Evolutionary conservation across 2,797 vertebrate species (phyloP).

Genomic region (Streptopelia turtur): DNA sequence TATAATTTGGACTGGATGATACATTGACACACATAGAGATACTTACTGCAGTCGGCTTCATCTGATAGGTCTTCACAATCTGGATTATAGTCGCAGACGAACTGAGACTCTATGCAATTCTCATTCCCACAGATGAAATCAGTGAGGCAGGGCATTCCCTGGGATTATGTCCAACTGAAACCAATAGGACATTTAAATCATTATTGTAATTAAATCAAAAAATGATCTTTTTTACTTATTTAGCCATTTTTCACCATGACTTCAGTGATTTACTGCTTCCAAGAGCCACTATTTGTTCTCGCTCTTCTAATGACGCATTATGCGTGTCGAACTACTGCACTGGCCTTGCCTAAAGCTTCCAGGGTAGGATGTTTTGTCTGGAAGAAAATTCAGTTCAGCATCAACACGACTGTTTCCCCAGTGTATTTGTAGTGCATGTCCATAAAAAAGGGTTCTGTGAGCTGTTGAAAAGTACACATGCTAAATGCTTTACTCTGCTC

Average conservation of each 20-base stretch:
- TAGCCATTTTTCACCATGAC: not conserved
- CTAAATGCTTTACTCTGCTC: not conserved
- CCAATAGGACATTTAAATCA: conserved; percentile 60
- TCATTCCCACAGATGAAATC: conserved; percentile 88
- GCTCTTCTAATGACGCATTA: not conserved
- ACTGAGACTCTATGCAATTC: conserved; percentile 86
- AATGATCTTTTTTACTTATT: conserved; percentile 25
- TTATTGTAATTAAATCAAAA: conserved; percentile 44
- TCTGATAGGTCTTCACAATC: conserved; percentile 88
- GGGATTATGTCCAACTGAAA: conserved; percentile 81
- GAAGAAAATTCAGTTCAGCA: not conserved
- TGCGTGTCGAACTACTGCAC: not conserved
- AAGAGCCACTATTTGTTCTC: not conserved
- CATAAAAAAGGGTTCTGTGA: not conserved
- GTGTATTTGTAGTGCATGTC: not conserved
- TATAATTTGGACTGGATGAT: not conserved
- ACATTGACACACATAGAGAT: not conserved
- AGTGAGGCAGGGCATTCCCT: conserved; percentile 81
- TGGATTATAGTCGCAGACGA: conserved; percentile 88
- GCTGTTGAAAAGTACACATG: not conserved
- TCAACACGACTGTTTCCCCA: not conserved
- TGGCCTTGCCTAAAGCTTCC: not conserved
- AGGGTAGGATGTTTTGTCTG: not conserved
- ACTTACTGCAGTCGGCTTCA: conserved; percentile 89
- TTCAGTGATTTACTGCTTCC: conserved; percentile 31